These are phyloP conservation scores for Homalodisca vitripennis DNA, from an alignment of 1,140 invertebrate species.

Conservation along the genomic window DNA sequence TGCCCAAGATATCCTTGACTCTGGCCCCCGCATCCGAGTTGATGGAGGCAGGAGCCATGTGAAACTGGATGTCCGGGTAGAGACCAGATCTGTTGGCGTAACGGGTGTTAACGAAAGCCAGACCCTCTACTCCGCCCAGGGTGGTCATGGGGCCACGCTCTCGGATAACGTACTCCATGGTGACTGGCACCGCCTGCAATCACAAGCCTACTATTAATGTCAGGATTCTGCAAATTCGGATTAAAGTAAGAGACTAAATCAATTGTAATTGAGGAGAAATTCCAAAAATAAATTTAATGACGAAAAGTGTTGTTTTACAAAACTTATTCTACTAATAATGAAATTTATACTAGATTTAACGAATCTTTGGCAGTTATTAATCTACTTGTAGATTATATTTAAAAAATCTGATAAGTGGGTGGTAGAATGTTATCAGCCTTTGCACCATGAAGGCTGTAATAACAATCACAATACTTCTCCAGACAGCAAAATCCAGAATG, in stretches of 20 bases:
- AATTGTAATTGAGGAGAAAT: neutral
- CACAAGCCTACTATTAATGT: conserved; percentile 42
- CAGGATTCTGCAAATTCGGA: neutral
- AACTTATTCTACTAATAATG: too few species aligned
- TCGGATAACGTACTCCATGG: conserved; percentile 74
- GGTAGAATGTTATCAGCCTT: too few species aligned
- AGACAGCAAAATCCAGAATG: too few species aligned
- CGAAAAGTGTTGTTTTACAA: too few species aligned
- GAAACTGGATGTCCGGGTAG: conserved; percentile 83
- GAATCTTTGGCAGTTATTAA: too few species aligned
- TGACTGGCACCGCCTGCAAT: conserved; percentile 69
- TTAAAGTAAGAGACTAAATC: neutral
- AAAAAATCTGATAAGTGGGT: too few species aligned
- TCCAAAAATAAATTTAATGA: neutral
- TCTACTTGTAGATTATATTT: too few species aligned
- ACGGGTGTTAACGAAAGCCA: conserved; percentile 81
- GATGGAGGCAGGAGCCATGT: conserved; percentile 83
- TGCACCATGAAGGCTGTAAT: too few species aligned
- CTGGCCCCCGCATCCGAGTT: conserved; percentile 74
- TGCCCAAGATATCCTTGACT: conserved; percentile 73
- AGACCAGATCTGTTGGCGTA: conserved; percentile 69
- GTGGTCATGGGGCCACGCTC: conserved; percentile 81
- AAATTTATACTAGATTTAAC: too few species aligned
- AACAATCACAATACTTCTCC: too few species aligned
- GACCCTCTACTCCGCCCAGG: conserved; percentile 78